A percentile compares a stretch with the other conserved stretches of the same genome.
phyloP scores from a whole-genome alignment of 2,888 invertebrate species.

The Mesoligia furuncula region DNA sequence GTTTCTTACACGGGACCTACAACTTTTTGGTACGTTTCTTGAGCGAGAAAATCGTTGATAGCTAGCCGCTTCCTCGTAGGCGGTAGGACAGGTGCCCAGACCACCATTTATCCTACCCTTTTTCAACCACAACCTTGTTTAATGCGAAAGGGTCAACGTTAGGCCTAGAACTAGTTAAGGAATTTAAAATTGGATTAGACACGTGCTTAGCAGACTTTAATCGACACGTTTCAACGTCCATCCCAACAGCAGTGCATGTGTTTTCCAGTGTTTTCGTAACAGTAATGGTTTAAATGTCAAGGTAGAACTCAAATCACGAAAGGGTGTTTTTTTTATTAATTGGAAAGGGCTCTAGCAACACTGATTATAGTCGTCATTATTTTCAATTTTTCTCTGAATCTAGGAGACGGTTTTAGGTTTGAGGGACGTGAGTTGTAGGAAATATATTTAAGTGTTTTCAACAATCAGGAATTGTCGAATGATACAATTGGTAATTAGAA shows the following conservation, averaged over 20 bases:
- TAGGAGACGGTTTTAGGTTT: no score
- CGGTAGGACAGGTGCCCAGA: no score
- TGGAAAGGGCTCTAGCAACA: background rate
- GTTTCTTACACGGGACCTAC: no score
- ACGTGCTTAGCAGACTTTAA: constrained; percentile 4
- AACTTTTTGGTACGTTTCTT: background rate
- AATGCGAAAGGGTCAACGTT: background rate
- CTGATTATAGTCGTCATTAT: background rate
- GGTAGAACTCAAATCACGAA: background rate
- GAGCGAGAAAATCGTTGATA: background rate
- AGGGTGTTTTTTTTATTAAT: background rate
- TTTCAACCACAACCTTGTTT: background rate
- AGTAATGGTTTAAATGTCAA: constrained; percentile 10
- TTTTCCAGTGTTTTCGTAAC: background rate
- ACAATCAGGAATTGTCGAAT: background rate
- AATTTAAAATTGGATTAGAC: background rate
- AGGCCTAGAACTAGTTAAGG: background rate
- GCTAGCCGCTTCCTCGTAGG: background rate
- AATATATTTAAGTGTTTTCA: background rate
- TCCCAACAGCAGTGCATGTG: background rate
- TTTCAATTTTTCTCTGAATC: background rate
- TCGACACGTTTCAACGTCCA: background rate
- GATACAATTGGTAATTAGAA: background rate
- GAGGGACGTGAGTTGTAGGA: no score
- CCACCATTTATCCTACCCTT: background rate